These are phyloP conservation scores for Hirtodrosophila alboralis DNA, from an alignment of 2,888 invertebrate species.

Conservation along the genomic window DNA sequence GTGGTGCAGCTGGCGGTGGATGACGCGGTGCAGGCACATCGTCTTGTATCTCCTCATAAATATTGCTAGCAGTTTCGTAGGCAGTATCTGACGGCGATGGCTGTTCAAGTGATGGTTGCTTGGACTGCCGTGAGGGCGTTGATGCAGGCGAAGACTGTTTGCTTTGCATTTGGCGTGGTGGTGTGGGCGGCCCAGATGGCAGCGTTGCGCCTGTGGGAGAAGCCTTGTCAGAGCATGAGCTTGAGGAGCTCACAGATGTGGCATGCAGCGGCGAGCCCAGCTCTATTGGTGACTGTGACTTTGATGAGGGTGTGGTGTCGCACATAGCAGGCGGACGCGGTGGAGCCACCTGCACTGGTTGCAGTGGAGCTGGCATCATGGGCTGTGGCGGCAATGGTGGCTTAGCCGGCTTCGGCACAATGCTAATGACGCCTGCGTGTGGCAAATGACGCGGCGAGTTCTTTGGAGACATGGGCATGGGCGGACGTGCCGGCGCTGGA, in stretches of 20 bases:
- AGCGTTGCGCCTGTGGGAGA: conserved; percentile 62
- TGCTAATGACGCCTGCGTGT: conserved; percentile 86
- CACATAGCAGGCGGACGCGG: conserved; percentile 65
- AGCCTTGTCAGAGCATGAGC: conserved; percentile 73
- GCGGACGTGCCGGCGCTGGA: conserved; percentile 85
- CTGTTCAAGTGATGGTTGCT: conserved; percentile 70
- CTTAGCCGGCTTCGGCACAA: conserved; percentile 78
- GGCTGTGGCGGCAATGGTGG: conserved; percentile 80
- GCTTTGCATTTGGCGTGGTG: conserved; percentile 78
- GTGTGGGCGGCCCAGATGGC: conserved; percentile 73
- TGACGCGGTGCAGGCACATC: conserved; percentile 85
- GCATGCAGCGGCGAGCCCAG: conserved; percentile 59
- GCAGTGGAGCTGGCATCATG: conserved; percentile 60
- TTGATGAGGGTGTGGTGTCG: conserved; percentile 72
- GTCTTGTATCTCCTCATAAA: conserved; percentile 86
- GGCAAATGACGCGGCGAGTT: conserved; percentile 84
- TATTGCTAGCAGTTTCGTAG: conserved; percentile 81
- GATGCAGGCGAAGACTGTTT: conserved; percentile 76
- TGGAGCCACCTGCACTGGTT: conserved; percentile 61
- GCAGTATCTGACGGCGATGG: conserved; percentile 45
- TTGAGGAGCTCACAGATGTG: conserved; percentile 62
- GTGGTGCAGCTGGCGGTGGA: conserved; percentile 85
- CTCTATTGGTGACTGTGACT: conserved; percentile 79
- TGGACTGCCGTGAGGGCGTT: conserved; percentile 76
- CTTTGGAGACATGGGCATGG: conserved; percentile 85